Percentiles rank a stretch among this genome's conserved stretches.
Conservation (phyloP, 2,113 vertebrate species). For the Rhynchomys soricoides region DNA sequence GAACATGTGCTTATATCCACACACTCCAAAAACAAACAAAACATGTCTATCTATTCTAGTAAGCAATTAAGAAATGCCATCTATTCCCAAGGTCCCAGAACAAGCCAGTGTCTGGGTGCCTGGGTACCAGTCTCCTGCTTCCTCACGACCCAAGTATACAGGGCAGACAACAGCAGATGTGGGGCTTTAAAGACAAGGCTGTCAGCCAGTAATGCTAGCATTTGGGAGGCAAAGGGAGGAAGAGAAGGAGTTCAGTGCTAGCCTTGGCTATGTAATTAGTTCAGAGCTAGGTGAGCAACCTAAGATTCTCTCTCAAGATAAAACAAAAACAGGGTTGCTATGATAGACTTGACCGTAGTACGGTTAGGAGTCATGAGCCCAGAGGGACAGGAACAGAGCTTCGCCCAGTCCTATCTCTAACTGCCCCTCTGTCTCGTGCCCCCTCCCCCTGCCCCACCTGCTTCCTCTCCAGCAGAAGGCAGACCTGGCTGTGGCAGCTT, state of each 20-base stretch:
- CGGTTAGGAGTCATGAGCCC: background rate
- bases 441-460: background rate
- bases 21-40: background rate
- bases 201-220: background rate
- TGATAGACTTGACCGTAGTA: background rate
- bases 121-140: background rate
- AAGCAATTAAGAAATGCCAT: background rate
- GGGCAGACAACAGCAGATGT: too few species aligned
- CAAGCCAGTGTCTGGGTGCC: background rate
- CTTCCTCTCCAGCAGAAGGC: slow-evolving; percentile 89
- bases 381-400: background rate
- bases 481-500: slow-evolving; percentile 93
- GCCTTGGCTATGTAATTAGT: background rate
- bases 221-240: background rate
- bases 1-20: background rate
- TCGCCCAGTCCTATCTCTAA: slow-evolving; percentile 1
- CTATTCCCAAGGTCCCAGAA: background rate
- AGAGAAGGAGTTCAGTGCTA: background rate
- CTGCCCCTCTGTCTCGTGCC: slow-evolving; percentile 66
- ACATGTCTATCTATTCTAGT: background rate
- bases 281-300: background rate
- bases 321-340: background rate
- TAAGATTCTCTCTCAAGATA: background rate
- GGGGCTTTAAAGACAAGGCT: background rate
- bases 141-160: accelerated